Evolutionary conservation across 2,113 vertebrate species (phyloP).

Genomic region (Sterna hirundo): DNA sequence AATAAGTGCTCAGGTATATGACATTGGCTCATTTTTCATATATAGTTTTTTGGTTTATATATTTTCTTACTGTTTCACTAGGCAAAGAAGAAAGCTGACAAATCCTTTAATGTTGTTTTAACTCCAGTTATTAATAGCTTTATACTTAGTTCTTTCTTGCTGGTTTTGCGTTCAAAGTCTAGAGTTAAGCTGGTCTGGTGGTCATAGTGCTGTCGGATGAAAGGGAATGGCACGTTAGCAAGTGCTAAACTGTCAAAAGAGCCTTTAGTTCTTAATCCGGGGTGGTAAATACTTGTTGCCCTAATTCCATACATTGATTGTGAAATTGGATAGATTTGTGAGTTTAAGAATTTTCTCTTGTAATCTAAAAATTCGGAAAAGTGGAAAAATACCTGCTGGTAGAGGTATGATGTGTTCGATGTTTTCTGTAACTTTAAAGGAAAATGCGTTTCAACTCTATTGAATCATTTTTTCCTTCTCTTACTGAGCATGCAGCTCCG

Average conservation of each 20-base stretch:
- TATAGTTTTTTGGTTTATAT: not conserved
- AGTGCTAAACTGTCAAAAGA: not conserved
- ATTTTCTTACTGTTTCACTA: not conserved
- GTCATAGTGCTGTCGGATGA: not conserved
- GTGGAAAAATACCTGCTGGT: accelerated
- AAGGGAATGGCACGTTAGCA: not conserved
- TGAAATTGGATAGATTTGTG: not conserved
- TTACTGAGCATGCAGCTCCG: not conserved
- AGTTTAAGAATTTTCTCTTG: not conserved
- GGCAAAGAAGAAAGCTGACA: not conserved
- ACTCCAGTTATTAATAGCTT: not conserved
- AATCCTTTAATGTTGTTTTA: not conserved
- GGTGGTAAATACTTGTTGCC: not conserved
- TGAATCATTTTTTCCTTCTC: not conserved
- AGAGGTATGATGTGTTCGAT: accelerated
- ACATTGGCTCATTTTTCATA: not conserved
- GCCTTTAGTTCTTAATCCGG: not conserved
- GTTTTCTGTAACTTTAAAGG: not conserved
- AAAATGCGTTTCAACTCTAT: not conserved
- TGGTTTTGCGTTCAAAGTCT: not conserved
- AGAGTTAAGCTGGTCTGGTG: not conserved
- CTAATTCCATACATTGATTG: not conserved
- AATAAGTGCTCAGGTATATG: not conserved
- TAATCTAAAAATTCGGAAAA: not conserved
- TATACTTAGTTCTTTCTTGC: not conserved